Percentiles rank a stretch among this genome's conserved stretches.
Conservation (phyloP, 2,113 vertebrate species). For the Pavo muticus region DNA sequence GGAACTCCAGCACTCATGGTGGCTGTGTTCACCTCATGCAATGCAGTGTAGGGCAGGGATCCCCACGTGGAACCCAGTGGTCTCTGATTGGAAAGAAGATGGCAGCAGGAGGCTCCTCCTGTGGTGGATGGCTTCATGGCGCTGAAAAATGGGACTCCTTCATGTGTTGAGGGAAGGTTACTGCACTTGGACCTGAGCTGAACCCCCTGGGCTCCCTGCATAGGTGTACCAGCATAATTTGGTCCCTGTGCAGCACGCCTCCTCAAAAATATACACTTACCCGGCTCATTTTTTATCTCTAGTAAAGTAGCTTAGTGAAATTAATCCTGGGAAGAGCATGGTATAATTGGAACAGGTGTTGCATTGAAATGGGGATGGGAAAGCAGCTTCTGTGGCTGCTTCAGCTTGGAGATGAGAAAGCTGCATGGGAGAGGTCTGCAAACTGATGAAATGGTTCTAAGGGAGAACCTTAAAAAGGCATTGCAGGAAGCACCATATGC, state of each 20-base stretch:
- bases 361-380: neutral
- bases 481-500: neutral
- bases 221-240: neutral
- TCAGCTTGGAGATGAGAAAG: neutral
- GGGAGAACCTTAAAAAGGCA: neutral
- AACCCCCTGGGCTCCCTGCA: neutral
- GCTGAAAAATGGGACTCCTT: neutral
- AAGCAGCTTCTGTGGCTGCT: neutral
- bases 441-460: neutral
- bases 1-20: too few species aligned
- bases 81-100: neutral
- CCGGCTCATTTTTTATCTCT: neutral
- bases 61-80: neutral
- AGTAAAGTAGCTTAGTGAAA: neutral
- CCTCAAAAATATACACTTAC: neutral
- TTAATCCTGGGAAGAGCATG: neutral
- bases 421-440: neutral
- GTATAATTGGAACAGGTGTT: neutral
- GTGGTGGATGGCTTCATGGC: neutral
- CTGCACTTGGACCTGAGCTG: neutral
- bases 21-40: accelerated
- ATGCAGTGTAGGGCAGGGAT: neutral
- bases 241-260: neutral
- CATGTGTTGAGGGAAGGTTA: accelerated
- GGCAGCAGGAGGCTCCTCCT: neutral